These are phyloP conservation scores for Danionella dracula DNA, from an alignment of 2,797 vertebrate genomes.

Conservation along the genomic window DNA sequence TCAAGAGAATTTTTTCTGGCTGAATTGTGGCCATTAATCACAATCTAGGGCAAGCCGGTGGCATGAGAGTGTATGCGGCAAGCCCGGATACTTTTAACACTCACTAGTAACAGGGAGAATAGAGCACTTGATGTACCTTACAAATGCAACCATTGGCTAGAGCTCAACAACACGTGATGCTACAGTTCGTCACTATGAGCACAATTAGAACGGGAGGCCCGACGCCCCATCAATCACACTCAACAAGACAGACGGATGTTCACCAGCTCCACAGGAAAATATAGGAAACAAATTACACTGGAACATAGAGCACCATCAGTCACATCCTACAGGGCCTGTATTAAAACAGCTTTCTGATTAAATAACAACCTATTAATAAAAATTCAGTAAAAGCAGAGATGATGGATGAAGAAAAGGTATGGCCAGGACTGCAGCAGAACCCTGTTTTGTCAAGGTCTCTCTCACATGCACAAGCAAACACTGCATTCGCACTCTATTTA, in stretches of 20 bases:
- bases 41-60: conserved; percentile 75
- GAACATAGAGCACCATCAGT: neutral
- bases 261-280: neutral
- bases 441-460: conserved; percentile 1
- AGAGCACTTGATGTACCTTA: neutral
- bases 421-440: neutral
- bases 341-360: neutral
- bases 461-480: too few relatives aligned
- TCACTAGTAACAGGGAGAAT: conserved; percentile 35
- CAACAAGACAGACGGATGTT: conserved; percentile 39
- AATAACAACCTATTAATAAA: neutral
- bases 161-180: conserved; percentile 41
- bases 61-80: conserved; percentile 52
- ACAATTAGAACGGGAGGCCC: conserved; percentile 46
- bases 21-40: conserved; percentile 84
- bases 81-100: conserved; percentile 51
- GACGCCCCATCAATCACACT: conserved; percentile 50
- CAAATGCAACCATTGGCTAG: neutral
- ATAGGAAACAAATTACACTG: neutral
- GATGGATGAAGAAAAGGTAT: neutral
- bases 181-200: conserved; percentile 51
- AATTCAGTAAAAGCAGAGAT: neutral
- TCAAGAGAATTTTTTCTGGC: conserved; percentile 79
- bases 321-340: neutral
- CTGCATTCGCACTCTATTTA: neutral